These are phyloP conservation scores for Macrotus californicus DNA, from an alignment of 2,113 vertebrate genomes.

Conservation along the genomic window DNA sequence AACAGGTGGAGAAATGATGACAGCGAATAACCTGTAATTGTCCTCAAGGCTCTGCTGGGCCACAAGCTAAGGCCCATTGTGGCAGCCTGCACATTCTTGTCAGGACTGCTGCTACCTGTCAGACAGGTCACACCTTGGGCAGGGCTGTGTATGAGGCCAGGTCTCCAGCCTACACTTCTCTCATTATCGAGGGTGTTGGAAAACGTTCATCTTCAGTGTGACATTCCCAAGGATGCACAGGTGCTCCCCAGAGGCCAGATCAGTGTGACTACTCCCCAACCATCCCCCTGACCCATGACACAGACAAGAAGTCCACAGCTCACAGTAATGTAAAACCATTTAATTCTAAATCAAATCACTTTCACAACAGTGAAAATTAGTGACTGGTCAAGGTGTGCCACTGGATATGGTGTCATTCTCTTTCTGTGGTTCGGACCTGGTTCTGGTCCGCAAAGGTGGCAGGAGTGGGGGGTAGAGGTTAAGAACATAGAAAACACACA, in stretches of 20 bases:
- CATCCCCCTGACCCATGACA: not conserved
- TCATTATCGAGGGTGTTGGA: not conserved
- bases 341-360: conserved; percentile 84
- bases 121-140: not conserved
- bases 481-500: conserved; percentile 64
- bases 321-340: conserved; percentile 80
- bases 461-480: not conserved
- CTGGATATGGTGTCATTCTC: conserved; percentile 46
- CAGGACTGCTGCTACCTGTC: not conserved
- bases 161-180: not conserved
- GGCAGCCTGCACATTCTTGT: not conserved
- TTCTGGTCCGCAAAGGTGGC: conserved; percentile 30
- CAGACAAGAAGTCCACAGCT: conserved; percentile 21
- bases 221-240: not conserved
- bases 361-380: conserved; percentile 86
- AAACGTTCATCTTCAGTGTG: not conserved
- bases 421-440: conserved; percentile 55
- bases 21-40: not conserved
- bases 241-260: not conserved
- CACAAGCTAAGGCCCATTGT: not conserved
- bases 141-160: not conserved
- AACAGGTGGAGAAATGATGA: not conserved
- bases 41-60: not conserved
- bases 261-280: not conserved
- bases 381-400: conserved; percentile 70